Percentiles rank a stretch among this genome's conserved stretches.
These are phyloP conservation scores for Pimpla rufipes DNA, from an alignment of 2,888 invertebrate species.

Conservation along the genomic window DNA sequence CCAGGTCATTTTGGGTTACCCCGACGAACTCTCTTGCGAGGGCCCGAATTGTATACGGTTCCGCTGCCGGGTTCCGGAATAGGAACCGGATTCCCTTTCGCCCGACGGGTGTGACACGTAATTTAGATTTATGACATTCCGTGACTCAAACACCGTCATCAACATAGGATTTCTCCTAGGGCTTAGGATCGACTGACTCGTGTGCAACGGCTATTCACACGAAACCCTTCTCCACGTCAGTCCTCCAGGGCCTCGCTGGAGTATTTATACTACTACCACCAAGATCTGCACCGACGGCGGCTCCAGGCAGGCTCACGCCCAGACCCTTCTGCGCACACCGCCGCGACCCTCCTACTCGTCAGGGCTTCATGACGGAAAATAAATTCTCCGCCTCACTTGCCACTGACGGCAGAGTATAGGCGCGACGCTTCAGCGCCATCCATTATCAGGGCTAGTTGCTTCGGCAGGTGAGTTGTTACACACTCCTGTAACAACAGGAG, in stretches of 20 bases:
- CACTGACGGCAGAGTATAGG: conserved; percentile 87
- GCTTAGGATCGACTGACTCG: no score
- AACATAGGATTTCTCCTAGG: no score
- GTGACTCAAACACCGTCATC: no score
- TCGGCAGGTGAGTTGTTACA: conserved; percentile 88
- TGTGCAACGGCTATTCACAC: conserved; percentile 88
- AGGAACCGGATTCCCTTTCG: conserved; percentile 87
- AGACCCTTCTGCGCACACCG: conserved; percentile 82
- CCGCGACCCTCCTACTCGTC: conserved; percentile 78
- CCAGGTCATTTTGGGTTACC: conserved; percentile 87
- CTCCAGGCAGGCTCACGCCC: conserved; percentile 85
- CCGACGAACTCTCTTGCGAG: conserved; percentile 86
- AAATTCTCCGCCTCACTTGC: conserved; percentile 77
- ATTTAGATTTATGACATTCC: no score
- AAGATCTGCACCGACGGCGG: conserved; percentile 84
- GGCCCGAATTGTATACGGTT: conserved; percentile 78
- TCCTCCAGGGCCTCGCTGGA: conserved; percentile 88
- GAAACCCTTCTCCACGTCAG: conserved; percentile 89
- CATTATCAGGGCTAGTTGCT: conserved; percentile 89
- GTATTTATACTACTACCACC: conserved; percentile 88
- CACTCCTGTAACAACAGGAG: no score
- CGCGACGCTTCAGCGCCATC: conserved; percentile 87
- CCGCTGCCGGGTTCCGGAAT: conserved; percentile 88
- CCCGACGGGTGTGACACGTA: conserved; percentile 80
- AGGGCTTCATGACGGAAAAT: conserved; percentile 6